These are phyloP conservation scores for Cyanistes caeruleus DNA, from an alignment of 2,113 vertebrate species.

Conservation along the genomic window DNA sequence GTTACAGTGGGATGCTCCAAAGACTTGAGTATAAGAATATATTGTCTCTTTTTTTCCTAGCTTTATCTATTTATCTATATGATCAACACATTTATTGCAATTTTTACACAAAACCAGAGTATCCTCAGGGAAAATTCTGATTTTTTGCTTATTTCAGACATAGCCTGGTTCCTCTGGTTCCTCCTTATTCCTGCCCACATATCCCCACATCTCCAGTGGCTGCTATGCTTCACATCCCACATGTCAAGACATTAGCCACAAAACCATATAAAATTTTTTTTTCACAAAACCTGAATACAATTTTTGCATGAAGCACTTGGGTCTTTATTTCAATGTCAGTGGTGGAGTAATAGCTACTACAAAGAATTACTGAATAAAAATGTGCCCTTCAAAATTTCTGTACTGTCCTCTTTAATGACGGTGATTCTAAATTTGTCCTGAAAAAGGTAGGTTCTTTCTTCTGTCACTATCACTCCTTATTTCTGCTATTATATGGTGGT, in stretches of 20 bases:
- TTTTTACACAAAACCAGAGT: neutral
- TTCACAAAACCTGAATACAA: neutral
- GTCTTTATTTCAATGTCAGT: neutral
- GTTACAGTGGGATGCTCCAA: neutral
- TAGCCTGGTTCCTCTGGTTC: neutral
- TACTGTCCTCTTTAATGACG: neutral
- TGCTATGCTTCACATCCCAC: accelerated
- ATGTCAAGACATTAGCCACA: accelerated
- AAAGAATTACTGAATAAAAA: neutral
- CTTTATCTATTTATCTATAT: neutral
- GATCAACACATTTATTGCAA: neutral
- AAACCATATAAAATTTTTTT: neutral
- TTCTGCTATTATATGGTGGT: neutral
- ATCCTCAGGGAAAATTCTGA: neutral
- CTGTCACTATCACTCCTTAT: neutral
- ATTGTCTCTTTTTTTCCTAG: neutral
- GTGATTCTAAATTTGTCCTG: neutral
- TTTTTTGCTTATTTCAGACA: neutral
- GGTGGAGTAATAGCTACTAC: neutral
- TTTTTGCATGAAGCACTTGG: neutral
- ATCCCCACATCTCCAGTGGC: neutral
- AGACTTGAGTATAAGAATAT: neutral
- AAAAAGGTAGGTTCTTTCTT: neutral
- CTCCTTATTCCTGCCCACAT: neutral
- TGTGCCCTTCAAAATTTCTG: neutral